Percentiles rank a stretch among this genome's conserved stretches.
Conservation (phyloP, 1,140 invertebrate species). For the Drosophila pseudoobscura region DNA sequence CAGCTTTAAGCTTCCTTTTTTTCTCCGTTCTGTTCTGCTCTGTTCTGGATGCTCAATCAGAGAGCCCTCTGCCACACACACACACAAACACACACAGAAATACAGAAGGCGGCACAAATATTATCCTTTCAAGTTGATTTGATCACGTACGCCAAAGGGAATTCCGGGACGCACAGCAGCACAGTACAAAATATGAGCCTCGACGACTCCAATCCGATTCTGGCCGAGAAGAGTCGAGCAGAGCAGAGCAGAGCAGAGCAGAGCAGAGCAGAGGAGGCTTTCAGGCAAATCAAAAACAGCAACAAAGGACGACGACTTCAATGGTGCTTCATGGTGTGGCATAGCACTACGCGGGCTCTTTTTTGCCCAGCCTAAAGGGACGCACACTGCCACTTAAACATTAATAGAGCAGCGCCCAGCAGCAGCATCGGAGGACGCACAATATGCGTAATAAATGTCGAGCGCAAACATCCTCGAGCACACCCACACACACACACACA, state of each 20-base stretch:
- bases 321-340: slow-evolving; percentile 26
- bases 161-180: slow-evolving; percentile 71
- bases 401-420: slow-evolving; percentile 70
- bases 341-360: slow-evolving; percentile 23
- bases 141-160: slow-evolving; percentile 83
- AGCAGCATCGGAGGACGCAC: slow-evolving; percentile 31
- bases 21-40: background rate
- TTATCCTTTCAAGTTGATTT: slow-evolving; percentile 83
- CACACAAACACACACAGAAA: slow-evolving; percentile 20
- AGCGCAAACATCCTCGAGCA: slow-evolving; percentile 6
- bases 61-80: slow-evolving; percentile 22
- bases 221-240: background rate
- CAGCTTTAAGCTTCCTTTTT: slow-evolving; percentile 67
- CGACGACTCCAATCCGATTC: slow-evolving; percentile 43
- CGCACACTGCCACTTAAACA: slow-evolving; percentile 77
- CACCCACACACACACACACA: too few species aligned
- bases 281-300: slow-evolving; percentile 82
- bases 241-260: slow-evolving; percentile 12
- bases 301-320: slow-evolving; percentile 57
- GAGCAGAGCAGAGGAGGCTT: slow-evolving; percentile 37
- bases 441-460: slow-evolving; percentile 82
- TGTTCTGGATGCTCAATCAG: slow-evolving; percentile 32
- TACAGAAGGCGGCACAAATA: slow-evolving; percentile 68
- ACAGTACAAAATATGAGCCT: slow-evolving; percentile 72
- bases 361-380: slow-evolving; percentile 68